These are phyloP conservation scores for Cantharis rustica DNA, from an alignment of 2,888 invertebrate species.

Conservation along the genomic window DNA sequence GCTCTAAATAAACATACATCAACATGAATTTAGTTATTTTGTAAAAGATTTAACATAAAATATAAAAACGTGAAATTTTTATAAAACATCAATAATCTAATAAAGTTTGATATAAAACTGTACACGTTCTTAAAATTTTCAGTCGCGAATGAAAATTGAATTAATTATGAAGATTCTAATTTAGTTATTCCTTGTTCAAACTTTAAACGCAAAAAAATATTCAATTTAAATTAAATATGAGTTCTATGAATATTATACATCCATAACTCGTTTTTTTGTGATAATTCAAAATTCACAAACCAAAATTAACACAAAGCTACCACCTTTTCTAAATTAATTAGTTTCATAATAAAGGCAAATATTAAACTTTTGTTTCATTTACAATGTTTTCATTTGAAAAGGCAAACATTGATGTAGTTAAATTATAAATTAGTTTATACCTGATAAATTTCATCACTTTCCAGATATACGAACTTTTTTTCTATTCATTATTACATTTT, in stretches of 20 bases:
- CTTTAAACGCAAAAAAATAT: background rate
- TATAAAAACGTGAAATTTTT: background rate
- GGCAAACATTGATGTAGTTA: background rate
- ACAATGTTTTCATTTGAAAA: background rate
- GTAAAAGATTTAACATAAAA: background rate
- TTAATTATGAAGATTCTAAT: background rate
- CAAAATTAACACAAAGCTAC: background rate
- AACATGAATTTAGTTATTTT: background rate
- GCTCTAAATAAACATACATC: too few relatives aligned
- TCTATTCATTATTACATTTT: too few relatives aligned
- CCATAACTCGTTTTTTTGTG: background rate
- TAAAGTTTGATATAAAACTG: background rate
- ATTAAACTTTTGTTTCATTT: background rate
- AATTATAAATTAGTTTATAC: background rate
- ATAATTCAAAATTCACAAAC: background rate
- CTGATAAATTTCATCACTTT: background rate
- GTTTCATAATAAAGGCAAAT: background rate
- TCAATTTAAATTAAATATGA: background rate
- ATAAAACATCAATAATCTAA: background rate
- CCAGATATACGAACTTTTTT: background rate
- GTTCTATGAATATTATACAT: background rate
- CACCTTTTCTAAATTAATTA: background rate
- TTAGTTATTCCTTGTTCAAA: background rate
- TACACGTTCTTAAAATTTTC: background rate
- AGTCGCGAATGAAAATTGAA: background rate